Percentiles rank a stretch among this genome's conserved stretches.
phyloP scores from a whole-genome alignment of 2,113 vertebrate species.

The Jaculus jaculus region DNA sequence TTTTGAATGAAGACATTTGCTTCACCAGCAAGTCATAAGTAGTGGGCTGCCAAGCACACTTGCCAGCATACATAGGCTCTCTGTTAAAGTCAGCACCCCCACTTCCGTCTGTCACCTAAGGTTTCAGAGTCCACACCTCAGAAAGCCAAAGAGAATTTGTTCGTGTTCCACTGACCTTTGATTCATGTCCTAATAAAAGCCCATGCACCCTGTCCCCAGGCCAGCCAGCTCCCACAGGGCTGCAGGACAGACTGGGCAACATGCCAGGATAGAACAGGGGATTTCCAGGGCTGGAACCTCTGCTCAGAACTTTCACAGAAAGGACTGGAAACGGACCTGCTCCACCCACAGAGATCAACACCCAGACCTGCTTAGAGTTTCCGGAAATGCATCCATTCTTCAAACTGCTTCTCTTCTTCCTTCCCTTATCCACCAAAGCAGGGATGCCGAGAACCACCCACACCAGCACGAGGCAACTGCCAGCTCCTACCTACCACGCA shows the following conservation, averaged over 20 bases:
- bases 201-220: background rate
- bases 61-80: background rate
- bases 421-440: background rate
- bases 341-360: slow-evolving; percentile 25
- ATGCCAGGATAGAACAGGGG: background rate
- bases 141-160: background rate
- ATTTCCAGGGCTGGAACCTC: slow-evolving; percentile 63
- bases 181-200: background rate
- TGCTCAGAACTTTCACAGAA: slow-evolving; percentile 17
- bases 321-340: background rate
- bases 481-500: background rate
- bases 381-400: background rate
- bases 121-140: slow-evolving; percentile 11
- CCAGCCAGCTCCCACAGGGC: background rate
- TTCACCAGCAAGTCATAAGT: background rate
- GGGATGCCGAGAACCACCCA: background rate
- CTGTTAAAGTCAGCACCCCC: background rate
- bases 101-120: background rate
- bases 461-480: background rate
- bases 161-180: slow-evolving; percentile 43
- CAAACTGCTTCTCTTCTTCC: background rate
- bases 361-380: background rate
- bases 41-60: background rate
- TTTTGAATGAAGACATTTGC: background rate
- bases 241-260: background rate